phyloP scores from a whole-genome alignment of 2,888 invertebrate genomes.

The Aelia acuminata region DNA sequence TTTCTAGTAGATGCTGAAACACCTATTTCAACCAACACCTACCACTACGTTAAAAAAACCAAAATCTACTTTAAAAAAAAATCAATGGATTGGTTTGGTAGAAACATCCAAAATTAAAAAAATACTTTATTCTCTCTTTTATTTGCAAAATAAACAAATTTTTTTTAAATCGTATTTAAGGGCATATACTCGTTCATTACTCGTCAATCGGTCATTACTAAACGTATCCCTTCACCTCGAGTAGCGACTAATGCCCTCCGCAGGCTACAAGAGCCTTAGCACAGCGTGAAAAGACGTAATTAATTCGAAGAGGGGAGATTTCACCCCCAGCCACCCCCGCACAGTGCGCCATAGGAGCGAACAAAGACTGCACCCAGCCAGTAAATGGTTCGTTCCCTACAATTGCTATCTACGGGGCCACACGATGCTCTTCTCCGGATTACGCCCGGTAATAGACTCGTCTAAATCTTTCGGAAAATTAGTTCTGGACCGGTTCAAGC shows the following conservation, averaged over 20 bases:
- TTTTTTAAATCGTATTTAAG: no score
- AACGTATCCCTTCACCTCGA: background rate
- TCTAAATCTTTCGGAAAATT: conserved; percentile 46
- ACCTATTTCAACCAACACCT: no score
- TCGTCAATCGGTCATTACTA: background rate
- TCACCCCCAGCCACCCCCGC: background rate
- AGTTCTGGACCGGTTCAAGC: background rate
- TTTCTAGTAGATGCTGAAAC: no score
- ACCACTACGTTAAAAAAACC: no score
- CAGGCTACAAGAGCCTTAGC: background rate
- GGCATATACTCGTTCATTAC: no score
- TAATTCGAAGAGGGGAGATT: conserved; percentile 38
- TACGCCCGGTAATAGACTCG: background rate
- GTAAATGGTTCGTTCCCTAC: conserved; percentile 5
- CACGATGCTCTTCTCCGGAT: background rate
- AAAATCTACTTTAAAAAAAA: no score
- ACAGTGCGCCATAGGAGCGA: background rate
- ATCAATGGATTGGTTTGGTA: no score
- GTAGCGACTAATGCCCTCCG: background rate
- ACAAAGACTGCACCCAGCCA: conserved; percentile 34
- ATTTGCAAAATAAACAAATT: no score
- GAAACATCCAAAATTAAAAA: no score
- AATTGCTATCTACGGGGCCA: conserved; percentile 48
- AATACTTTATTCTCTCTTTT: no score
- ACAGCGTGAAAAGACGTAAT: background rate